Evolutionary conservation across 2,888 invertebrate species (phyloP).

Genomic region (Cerceris ruficornis): DNA sequence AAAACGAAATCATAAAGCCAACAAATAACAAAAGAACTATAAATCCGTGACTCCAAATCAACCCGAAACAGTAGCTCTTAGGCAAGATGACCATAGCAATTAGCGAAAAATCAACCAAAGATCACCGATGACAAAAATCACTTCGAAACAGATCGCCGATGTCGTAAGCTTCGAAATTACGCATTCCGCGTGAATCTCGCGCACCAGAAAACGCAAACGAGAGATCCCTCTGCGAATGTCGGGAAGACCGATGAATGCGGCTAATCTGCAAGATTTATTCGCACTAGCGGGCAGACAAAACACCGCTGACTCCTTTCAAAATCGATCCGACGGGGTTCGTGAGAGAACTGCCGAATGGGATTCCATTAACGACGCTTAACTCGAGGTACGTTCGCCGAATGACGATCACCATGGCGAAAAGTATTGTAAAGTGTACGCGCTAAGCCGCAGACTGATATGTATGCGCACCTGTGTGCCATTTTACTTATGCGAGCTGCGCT

Average conservation of each 20-base stretch:
- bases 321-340: conserved; percentile 39
- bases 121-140: too few relatives aligned
- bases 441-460: conserved; percentile 41
- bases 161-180: too few relatives aligned
- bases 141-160: too few relatives aligned
- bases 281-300: not conserved
- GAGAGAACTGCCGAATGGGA: conserved; percentile 45
- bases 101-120: too few relatives aligned
- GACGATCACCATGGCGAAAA: conserved; percentile 30
- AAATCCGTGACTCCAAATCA: too few relatives aligned
- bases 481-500: conserved; percentile 54
- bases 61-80: too few relatives aligned
- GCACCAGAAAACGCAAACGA: too few relatives aligned
- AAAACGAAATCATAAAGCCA: too few relatives aligned
- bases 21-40: too few relatives aligned
- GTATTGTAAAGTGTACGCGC: conserved; percentile 4
- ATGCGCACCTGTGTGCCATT: conserved; percentile 47
- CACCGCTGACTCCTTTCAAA: conserved; percentile 9
- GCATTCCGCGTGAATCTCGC: not conserved
- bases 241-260: not conserved
- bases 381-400: conserved; percentile 48
- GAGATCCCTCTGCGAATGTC: too few relatives aligned
- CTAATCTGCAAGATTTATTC: not conserved
- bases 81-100: too few relatives aligned
- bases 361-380: conserved; percentile 56